phyloP scores from a whole-genome alignment of 2,797 vertebrate genomes.

The Fratercula arctica region DNA sequence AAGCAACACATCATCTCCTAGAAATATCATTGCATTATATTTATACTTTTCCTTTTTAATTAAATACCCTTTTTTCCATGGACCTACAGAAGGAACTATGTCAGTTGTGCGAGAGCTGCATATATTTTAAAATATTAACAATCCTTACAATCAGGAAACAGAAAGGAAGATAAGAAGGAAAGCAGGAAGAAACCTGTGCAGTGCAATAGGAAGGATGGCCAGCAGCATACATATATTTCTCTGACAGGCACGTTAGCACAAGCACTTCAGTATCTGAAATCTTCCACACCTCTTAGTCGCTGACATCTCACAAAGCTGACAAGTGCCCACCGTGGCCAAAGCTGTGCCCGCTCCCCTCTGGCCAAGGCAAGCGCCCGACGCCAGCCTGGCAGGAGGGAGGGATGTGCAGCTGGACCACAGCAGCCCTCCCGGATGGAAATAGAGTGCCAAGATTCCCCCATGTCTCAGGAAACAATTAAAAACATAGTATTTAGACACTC shows the following conservation, averaged over 20 bases:
- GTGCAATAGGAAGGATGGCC: not conserved
- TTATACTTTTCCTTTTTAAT: not conserved
- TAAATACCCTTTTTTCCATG: not conserved
- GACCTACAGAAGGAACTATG: not conserved
- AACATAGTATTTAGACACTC: not conserved
- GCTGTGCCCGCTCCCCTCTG: not conserved
- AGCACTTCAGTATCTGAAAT: not conserved
- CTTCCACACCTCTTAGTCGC: not conserved
- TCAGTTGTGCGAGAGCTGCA: not conserved
- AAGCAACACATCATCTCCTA: not conserved
- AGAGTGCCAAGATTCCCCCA: not conserved
- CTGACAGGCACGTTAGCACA: not conserved
- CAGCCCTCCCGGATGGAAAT: not conserved
- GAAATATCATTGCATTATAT: not conserved
- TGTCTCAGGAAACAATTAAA: not conserved
- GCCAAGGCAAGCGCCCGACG: not conserved
- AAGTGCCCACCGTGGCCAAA: not conserved
- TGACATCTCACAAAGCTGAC: not conserved
- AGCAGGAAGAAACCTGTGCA: not conserved
- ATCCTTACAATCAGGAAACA: not conserved
- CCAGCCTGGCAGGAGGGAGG: not conserved
- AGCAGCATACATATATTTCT: not conserved
- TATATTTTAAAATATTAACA: not conserved
- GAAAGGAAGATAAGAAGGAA: not conserved
- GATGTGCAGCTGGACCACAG: fast-evolving